Conservation (phyloP, 2,113 vertebrate species). For the Rallus limicola region DNA sequence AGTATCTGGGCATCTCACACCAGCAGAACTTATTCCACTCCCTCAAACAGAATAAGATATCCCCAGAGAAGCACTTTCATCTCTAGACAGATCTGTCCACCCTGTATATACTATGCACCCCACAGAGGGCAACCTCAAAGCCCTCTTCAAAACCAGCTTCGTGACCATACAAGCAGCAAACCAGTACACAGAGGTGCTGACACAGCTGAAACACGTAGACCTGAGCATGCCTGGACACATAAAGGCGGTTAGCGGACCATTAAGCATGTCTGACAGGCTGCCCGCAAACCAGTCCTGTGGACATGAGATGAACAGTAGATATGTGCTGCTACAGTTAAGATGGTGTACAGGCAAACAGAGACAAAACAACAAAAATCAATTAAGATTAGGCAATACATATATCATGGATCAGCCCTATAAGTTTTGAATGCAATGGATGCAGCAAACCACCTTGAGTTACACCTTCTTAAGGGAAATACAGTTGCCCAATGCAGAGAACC, state of each 20-base stretch:
- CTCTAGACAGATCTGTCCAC: conserved; percentile 8
- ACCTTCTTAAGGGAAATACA: neutral
- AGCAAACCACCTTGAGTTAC: neutral
- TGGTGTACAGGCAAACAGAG: neutral
- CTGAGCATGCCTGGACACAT: conserved; percentile 42
- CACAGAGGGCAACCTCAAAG: conserved; percentile 45
- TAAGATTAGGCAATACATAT: neutral
- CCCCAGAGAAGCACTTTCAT: conserved; percentile 33
- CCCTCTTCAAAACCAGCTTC: conserved; percentile 36
- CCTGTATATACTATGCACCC: neutral
- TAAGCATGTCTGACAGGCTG: conserved; percentile 23
- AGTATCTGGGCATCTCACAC: neutral
- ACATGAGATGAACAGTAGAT: neutral
- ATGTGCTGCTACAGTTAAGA: neutral
- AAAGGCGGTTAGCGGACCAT: neutral
- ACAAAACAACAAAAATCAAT: neutral
- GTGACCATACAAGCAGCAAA: conserved; percentile 28
- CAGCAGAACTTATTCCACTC: neutral
- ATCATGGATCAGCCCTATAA: neutral
- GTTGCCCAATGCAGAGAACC: neutral
- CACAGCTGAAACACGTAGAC: neutral
- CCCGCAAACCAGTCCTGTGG: conserved; percentile 41
- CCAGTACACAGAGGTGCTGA: conserved; percentile 20
- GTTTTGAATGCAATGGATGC: neutral
- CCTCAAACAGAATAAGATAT: neutral